A percentile compares a stretch with the other conserved stretches of the same genome.
Evolutionary conservation across 2,113 vertebrate genomes (phyloP).

Genomic region (Phalacrocorax brasilianus): DNA sequence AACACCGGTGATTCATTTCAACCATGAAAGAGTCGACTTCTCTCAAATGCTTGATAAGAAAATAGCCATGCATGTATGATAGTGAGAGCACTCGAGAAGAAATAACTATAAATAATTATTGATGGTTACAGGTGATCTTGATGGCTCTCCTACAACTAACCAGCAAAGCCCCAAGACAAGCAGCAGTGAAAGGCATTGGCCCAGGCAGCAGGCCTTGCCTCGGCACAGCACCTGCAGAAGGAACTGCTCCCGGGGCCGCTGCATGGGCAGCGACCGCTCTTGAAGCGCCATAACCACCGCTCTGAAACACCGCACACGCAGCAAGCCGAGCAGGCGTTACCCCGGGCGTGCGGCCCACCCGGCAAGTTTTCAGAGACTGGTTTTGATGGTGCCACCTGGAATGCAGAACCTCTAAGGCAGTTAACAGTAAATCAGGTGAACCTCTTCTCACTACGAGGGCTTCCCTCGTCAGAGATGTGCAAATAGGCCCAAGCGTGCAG

Average conservation of each 20-base stretch:
- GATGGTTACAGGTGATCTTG: background rate
- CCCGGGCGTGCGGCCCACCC: background rate
- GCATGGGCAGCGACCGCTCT: background rate
- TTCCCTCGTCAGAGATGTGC: background rate
- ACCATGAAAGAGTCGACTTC: background rate
- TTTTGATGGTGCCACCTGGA: background rate
- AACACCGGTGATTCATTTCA: background rate
- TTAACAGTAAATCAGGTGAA: too few relatives aligned
- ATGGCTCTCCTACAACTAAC: background rate
- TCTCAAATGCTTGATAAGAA: background rate
- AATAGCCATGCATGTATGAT: background rate
- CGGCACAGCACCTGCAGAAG: background rate
- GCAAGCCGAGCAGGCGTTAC: background rate
- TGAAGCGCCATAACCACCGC: accelerated
- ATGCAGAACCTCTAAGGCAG: background rate
- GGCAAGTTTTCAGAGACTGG: too few relatives aligned
- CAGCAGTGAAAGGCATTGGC: too few relatives aligned
- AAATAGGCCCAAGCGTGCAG: background rate
- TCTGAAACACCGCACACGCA: accelerated
- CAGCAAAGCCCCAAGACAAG: background rate
- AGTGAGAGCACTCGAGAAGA: background rate
- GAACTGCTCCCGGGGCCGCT: background rate
- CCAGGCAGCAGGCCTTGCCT: too few relatives aligned
- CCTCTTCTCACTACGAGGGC: background rate
- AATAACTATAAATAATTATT: background rate